Evolutionary conservation across 2,797 vertebrate species (phyloP), one percentile per base, ranked within the genome.

Genomic region (Falco berigora): DNA sequence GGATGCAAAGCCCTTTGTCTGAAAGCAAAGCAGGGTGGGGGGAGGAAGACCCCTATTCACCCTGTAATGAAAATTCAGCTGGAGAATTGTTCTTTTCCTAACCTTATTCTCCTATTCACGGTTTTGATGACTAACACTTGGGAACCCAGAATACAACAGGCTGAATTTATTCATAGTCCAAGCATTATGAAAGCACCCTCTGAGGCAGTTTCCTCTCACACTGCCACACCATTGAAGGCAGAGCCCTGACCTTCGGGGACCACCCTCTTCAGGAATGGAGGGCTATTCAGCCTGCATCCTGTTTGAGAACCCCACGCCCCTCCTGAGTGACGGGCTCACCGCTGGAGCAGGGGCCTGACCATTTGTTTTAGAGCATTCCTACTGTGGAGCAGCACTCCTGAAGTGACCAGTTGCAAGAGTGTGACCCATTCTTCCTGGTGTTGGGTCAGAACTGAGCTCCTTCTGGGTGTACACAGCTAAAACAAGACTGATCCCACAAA

Each of bases 251-350:
- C 97, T 97, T 94, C 1, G 7, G 68, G 97, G 97, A 97, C 88
- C 95, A 96, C 93, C 96, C 91, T 94, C 59, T 86, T 89, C 93
- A 96, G 94, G 95, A 97, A 97, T 96, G 95, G 92, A 94, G 80
- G 86, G 85, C 93, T 93, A 97, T 96, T 91, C 92, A 93, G 90
- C 74, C 92, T 94, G 93, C 96, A 96, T 97, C 97, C 97, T 97
- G 95, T 97, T 78, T 93, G 69, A 88, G 73, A 79, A 14, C 61
- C 92, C 75, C 92, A 68, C 69, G 0, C 74, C 86, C 81, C 90
- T 94, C 80, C 93, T 36, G 66, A 87, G 63, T 38, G 5, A 49
- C 52, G 0, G 19, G 71, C 79, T 92, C 72, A 69, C 64, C 0
- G 10, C 80, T 79, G 49, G 25, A 75, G 42, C 20, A 2, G 22